Evolutionary conservation across 2,797 vertebrate species (phyloP), one percentile per base, ranked within the genome.

Genomic region (Arnoldichthys spilopterus): DNA sequence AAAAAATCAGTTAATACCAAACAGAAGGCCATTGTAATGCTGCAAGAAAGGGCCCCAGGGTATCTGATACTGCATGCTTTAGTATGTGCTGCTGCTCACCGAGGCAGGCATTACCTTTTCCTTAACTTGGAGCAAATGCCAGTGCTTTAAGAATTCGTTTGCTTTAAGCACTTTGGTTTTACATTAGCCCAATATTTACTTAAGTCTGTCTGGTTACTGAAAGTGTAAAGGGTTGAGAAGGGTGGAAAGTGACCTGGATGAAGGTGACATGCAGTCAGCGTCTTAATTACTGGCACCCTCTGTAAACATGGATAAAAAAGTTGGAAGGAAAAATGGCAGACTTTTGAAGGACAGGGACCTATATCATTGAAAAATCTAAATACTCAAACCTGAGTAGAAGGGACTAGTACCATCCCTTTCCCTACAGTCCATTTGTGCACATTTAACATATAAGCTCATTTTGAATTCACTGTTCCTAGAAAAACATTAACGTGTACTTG

Each of bases 1-100:
- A 43, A 63, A 62, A 72, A 77, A 72, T 30, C 32, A 71, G 74
- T 49, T 68, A 71, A 68, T 56, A 53, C 70, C 72, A 49, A 81
- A 77, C 74, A 68, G 67, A 58, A 58, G 47, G 45, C 61, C 58
- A 61, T 70, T 80, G 78, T 75, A 30, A 40, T 28, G 62, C 28
- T 68, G 12, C n/a, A 26, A 70, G 73, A 51, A 30, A 53, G 30
- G 34, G 26, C 62, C 63, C 70, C 22, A 68, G 47, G 77, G 45
- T 73, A 66, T 75, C 26, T 70, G 71, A 56, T 74, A 71, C 64
- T 43, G 53, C 12, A 13, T 40, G n/a, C 37, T 70, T 61, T 15
- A 72, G 69, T 47, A 77, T 73, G 67, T 78, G 30, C 20, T 70
- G n/a, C 28, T 20, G 26, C 67, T 51, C 37, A 43, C 54, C 45